Base-by-base conservation (phyloP, 2,888 invertebrate species). In the Ormia ochracea region DNA sequence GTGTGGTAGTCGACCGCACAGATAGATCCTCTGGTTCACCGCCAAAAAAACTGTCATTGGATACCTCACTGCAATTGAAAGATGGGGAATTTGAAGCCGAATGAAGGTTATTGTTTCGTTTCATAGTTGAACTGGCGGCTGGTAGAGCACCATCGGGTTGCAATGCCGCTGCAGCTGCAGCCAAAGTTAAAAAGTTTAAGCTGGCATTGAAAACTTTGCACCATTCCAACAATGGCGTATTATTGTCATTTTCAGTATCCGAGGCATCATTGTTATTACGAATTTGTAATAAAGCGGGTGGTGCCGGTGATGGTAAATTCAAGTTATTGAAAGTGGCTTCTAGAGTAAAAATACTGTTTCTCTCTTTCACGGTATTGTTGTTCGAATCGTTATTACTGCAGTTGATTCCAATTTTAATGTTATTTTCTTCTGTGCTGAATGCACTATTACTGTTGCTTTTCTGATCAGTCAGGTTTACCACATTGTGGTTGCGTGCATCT, bases 131-230 rank as follows among this genome's bases (percentile, higher is more conserved):
- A 7, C 19, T 21, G 3, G n/a, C 9, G 4, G 33, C 7, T 17
- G 26, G 4, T 9, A 61, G 2, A 26, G 7, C 3, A 6, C 43
- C 14, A 1, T 31, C 54, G 0, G 85, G 83, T n/a, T 87, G 84
- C 65, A 87, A 78, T 0, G 87, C 84, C 2, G 86, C 86, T 14
- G 85, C 85, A n/a, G 86, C 85, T 19, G 87, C 86, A 17, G 86
- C 84, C 36, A 87, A 83, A 31, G 87, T 84, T 58, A 87, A 82
- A 43, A 85, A 86, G 52, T 85, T 87, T n/a, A 89, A 77, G 59
- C 87, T 87, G 17, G 88, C 92, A 14, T 93, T 92, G 83, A 92
- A 92, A 84, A 94, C 93, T 89, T 94, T 94, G 89, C 94, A 94
- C 92, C 94, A 94, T 85, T 94, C 93, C 83, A 94, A 91, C 92